Evolutionary conservation across 2,888 invertebrate genomes (phyloP), one percentile per base, ranked within the genome.

Genomic region (Suillia variegata): DNA sequence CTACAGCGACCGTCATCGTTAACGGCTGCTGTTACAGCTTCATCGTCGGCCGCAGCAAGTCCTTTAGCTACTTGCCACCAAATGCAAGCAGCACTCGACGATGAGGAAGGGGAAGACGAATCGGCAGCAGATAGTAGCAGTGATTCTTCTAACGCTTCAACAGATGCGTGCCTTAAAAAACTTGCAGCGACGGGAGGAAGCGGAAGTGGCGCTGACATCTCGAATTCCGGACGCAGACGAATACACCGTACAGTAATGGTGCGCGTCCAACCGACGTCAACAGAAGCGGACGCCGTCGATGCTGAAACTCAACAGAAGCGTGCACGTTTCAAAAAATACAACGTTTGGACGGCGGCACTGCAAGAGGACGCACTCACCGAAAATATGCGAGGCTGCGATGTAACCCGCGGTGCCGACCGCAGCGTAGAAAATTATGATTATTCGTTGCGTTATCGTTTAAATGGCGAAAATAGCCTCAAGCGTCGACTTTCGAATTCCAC

Each of bases 351-450:
- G 65, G 85, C 85, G 62, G 83, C 86, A 21, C 76, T 87, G n/a
- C 88, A 93, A 83, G 93, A 94, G 77, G 93, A 93, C 67, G 85
- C 90, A 0, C 81, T 94, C 54, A 89, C 90, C 22, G 90, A 93
- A 76, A 89, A 91, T 69, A 86, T 94, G 83, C 87, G 88, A 12
- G 87, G 87, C 45, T 92, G 92, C 81, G 91, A 90, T 80, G 92
- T 94, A 10, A 87, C 88, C 1, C 87, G 84, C 73, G 85, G 82
- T 77, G 86, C 83, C 76, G 89, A 86, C 83, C 83, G 89, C 21
- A 85, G 83, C 77, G 89, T 92, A 54, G 93, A 93, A 81, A 89
- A 88, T 78, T 93, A 93, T 81, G 89, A 91, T 80, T 89, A 88
- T 38, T 69, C 87, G 38, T 80, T 87, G 68, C 86, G 85, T 70